phyloP scores from a whole-genome alignment of 2,888 invertebrate species.

The Chydorus sphaericus region DNA sequence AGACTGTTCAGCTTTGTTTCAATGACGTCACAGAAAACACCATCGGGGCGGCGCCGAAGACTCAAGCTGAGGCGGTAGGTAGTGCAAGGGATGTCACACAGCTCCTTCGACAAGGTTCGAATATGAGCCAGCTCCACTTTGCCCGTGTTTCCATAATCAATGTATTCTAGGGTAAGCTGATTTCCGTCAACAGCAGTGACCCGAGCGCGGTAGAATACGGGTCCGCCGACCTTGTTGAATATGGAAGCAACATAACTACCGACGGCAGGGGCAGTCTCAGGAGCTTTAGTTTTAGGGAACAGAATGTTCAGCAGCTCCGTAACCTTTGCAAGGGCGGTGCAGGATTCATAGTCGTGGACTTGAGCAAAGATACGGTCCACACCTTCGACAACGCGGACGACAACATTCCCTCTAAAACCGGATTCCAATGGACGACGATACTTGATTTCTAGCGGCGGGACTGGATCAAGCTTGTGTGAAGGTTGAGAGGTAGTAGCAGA shows the following conservation, averaged over 20 bases:
- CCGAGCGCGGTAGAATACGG: not conserved
- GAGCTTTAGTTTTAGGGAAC: not conserved
- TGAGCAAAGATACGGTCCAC: not conserved
- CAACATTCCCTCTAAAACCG: not conserved
- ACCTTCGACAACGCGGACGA: not conserved
- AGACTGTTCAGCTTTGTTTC: not conserved
- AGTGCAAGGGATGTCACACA: too few species aligned
- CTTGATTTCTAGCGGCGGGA: not conserved
- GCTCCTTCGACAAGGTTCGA: not conserved
- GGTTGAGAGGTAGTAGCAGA: not conserved
- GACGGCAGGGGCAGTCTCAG: not conserved
- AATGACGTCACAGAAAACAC: not conserved
- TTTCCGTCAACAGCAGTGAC: not conserved
- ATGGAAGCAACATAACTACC: not conserved
- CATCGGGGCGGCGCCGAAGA: not conserved
- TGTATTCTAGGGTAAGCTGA: not conserved
- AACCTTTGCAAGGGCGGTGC: not conserved
- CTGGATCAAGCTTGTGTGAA: not conserved
- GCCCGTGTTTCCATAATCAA: not conserved
- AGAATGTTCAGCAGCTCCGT: not conserved
- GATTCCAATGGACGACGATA: not conserved
- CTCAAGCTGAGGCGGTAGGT: too few species aligned
- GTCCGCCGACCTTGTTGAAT: not conserved
- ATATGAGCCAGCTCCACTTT: not conserved
- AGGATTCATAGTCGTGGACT: not conserved